These are phyloP conservation scores for Glaucopsyche alexis DNA, from an alignment of 2,888 invertebrate genomes.

Conservation along the genomic window DNA sequence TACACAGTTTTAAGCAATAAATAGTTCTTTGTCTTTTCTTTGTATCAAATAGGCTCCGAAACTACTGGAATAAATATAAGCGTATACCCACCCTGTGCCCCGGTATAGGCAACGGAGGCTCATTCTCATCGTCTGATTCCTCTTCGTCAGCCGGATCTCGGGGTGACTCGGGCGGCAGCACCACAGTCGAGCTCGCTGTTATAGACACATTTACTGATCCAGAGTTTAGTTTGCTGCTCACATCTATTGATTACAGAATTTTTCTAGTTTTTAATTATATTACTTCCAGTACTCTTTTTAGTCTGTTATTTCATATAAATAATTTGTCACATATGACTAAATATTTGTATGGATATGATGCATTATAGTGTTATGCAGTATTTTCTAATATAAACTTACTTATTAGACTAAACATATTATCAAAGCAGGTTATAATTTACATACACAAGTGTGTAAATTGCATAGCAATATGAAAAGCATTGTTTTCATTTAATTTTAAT, in stretches of 20 bases:
- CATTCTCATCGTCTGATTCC: slow-evolving; percentile 83
- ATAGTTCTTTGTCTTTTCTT: too few species aligned
- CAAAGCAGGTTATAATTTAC: too few species aligned
- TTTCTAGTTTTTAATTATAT: not conserved
- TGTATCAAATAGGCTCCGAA: too few species aligned
- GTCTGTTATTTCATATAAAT: not conserved
- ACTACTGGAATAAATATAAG: too few species aligned
- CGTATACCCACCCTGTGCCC: slow-evolving; percentile 84
- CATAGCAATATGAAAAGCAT: too few species aligned
- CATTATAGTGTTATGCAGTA: not conserved
- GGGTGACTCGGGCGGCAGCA: slow-evolving; percentile 71
- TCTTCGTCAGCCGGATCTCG: slow-evolving; percentile 69
- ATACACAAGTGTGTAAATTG: too few species aligned
- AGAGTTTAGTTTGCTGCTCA: slow-evolving; percentile 79
- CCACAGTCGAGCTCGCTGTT: slow-evolving; percentile 78
- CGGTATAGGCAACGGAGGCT: slow-evolving; percentile 82
- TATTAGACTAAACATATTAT: too few species aligned
- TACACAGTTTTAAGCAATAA: too few species aligned
- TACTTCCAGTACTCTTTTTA: not conserved
- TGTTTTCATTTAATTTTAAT: too few species aligned
- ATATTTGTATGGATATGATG: not conserved
- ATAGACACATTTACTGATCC: slow-evolving; percentile 69
- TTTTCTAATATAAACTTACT: not conserved
- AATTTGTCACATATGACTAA: not conserved
- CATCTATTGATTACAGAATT: slow-evolving; percentile 49